Percentiles rank a stretch among this genome's conserved stretches.
Evolutionary conservation across 2,888 invertebrate genomes (phyloP).

Genomic region (Eustalomyia histrio): DNA sequence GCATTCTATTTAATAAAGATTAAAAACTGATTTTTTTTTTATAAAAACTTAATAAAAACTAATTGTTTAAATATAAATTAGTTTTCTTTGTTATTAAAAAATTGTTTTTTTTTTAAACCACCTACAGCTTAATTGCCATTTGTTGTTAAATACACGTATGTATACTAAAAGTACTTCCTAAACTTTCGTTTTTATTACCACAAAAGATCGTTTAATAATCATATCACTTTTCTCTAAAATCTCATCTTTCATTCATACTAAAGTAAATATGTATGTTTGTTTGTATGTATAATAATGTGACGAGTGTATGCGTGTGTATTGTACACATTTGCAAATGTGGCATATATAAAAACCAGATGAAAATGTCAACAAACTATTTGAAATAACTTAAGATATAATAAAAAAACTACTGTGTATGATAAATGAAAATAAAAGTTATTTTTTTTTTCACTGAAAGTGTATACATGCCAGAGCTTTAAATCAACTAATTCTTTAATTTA

Average conservation of each 20-base stretch:
- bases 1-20: no score
- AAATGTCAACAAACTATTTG: constrained; percentile 57
- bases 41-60: no score
- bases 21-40: no score
- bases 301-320: neutral
- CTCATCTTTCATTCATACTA: constrained; percentile 47
- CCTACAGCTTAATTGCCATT: neutral
- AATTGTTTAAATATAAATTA: no score
- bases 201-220: constrained; percentile 48
- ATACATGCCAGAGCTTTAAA: neutral
- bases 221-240: constrained; percentile 52
- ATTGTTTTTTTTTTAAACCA: neutral
- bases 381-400: constrained; percentile 2
- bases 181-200: constrained; percentile 55
- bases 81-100: neutral
- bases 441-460: neutral
- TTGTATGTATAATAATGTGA: neutral
- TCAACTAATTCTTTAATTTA: no score
- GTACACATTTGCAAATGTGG: constrained; percentile 17
- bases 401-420: neutral
- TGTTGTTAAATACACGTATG: neutral
- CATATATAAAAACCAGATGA: constrained; percentile 36
- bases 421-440: neutral
- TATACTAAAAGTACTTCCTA: constrained; percentile 42
- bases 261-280: neutral